phyloP scores from a whole-genome alignment of 2,113 vertebrate genomes.

The Hyperoodon ampullatus region DNA sequence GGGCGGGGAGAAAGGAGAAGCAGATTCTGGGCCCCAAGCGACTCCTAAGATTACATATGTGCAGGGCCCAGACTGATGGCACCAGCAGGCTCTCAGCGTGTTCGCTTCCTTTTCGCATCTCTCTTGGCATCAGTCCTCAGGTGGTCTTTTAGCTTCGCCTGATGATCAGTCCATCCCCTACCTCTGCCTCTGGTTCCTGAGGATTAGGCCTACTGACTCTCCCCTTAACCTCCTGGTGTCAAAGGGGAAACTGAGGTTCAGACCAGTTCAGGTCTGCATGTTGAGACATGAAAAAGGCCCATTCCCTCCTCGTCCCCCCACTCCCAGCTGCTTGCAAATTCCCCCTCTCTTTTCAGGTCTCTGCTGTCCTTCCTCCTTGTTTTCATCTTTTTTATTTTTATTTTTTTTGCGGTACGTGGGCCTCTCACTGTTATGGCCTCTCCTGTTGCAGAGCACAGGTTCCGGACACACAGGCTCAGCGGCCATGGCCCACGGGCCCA shows the following conservation, averaged over 20 bases:
- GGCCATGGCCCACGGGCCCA: no score
- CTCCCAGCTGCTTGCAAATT: not conserved
- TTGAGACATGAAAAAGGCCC: not conserved
- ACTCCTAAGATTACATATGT: not conserved
- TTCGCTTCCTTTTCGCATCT: not conserved
- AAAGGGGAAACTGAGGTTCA: not conserved
- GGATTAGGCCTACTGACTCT: not conserved
- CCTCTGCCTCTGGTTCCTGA: not conserved
- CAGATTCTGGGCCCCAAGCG: not conserved
- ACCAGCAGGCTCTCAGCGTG: fast-evolving
- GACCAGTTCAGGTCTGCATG: not conserved
- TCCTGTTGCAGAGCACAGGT: no score
- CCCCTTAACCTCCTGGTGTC: not conserved
- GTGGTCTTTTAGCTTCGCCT: not conserved
- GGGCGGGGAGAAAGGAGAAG: not conserved
- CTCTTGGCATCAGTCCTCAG: not conserved
- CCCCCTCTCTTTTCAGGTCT: not conserved
- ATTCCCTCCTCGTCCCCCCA: not conserved
- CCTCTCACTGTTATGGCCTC: no score
- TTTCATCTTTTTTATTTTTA: no score
- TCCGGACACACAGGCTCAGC: no score
- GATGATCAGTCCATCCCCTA: fast-evolving
- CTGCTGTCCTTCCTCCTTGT: not conserved
- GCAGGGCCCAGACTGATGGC: not conserved
- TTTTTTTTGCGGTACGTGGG: no score